Evolutionary conservation across 2,113 vertebrate genomes (phyloP).

Genomic region (Antennarius striatus): DNA sequence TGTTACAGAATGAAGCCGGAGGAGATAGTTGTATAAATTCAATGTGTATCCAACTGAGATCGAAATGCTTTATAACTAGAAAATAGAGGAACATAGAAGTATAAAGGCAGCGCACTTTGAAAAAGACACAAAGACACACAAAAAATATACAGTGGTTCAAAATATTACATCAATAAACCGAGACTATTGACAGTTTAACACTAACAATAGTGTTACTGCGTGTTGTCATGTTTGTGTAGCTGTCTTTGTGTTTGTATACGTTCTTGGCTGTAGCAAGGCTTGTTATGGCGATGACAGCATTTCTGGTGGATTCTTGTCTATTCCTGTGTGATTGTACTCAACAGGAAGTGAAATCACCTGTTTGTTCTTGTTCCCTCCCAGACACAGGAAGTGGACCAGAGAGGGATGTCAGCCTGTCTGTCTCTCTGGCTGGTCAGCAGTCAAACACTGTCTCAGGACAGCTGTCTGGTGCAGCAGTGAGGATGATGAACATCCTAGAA

Average conservation of each 20-base stretch:
- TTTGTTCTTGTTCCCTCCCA: conserved; percentile 63
- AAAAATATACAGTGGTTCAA: conserved; percentile 52
- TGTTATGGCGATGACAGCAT: conserved; percentile 66
- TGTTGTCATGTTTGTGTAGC: conserved; percentile 24
- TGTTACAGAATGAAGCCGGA: not conserved
- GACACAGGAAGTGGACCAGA: conserved; percentile 70
- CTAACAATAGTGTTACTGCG: conserved; percentile 57
- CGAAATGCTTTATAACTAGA: conserved; percentile 18
- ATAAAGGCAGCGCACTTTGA: conserved; percentile 37
- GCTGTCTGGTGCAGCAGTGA: not conserved
- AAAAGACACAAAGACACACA: conserved; percentile 40
- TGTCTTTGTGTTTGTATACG: conserved; percentile 23
- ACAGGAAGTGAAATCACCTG: conserved; percentile 74
- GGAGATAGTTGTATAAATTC: conserved; percentile 7
- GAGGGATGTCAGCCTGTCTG: conserved; percentile 35
- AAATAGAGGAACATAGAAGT: conserved; percentile 25
- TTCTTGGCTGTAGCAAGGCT: conserved; percentile 37
- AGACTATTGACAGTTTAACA: conserved; percentile 46
- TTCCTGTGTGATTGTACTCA: conserved; percentile 75
- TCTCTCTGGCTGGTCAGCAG: conserved; percentile 15
- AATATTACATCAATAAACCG: conserved; percentile 66
- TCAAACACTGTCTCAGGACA: conserved; percentile 8
- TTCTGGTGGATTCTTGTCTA: conserved; percentile 49
- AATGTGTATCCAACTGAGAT: not conserved
- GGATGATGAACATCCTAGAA: conserved; percentile 2